Evolutionary conservation across 2,113 vertebrate species (phyloP), one percentile per base, ranked within the genome.

Genomic region (Centrocercus urophasianus): DNA sequence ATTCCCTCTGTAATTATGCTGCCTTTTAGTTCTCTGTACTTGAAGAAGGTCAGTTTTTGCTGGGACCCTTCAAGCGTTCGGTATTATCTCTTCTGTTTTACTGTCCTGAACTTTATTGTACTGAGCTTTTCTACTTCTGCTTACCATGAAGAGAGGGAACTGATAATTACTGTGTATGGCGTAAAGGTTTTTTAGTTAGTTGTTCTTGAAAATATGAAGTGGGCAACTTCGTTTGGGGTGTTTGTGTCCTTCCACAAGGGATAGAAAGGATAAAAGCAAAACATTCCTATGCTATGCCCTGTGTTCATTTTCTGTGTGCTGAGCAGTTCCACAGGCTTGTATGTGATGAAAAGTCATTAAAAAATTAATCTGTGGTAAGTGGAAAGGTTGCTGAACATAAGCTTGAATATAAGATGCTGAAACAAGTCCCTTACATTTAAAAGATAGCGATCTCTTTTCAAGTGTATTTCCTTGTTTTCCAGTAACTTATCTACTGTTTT

Each of bases 1-100:
- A 40, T 95, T 88, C 86, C 91, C 79, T 85, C 74, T 83, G 84
- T 88, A 81, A 80, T 94, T 93, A 71, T 43, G 43, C 76, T 81
- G 70, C 63, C 30, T 89, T 88, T 86, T 69, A 86, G 40, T 86
- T 28, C 57, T 28, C 30, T 61, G n/a, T 34, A 20, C 20, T 90
- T 90, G 75, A 48, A 73, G 64, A 25, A 66, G 94, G 93, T 94
- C 93, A 93, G 14, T 50, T 95, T 92, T 83, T 76, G 42, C 54
- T 47, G 8, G 59, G 76, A 54, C 65, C 12, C 70, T 67, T 91
- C 19, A 77, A 76, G 76, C 17, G 7, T 50, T 28, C 74, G 52
- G 12, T 64, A 30, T 45, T 69, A 15, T 85, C n/a, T 73, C 22
- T n/a, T 76, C 67, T 83, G 38, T 64, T 88, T 52, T n/a, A 13